Evolutionary conservation across 2,888 invertebrate genomes (phyloP).

Genomic region (Emmelina monodactyla): DNA sequence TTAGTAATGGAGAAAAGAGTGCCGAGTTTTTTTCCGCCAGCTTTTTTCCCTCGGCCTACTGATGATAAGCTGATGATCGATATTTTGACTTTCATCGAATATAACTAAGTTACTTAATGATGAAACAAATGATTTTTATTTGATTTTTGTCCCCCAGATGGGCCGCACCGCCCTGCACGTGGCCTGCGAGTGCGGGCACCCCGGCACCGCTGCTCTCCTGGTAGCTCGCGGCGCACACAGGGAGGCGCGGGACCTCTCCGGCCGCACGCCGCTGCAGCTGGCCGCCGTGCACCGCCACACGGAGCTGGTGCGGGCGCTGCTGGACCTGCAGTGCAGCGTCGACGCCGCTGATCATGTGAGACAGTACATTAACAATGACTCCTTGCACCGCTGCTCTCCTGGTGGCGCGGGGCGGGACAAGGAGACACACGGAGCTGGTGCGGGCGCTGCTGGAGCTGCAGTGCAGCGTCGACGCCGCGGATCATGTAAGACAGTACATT

Average conservation of each 20-base stretch:
- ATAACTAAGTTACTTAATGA: too few species aligned
- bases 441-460: constrained; percentile 72
- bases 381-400: not conserved
- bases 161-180: constrained; percentile 73
- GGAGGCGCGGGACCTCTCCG: constrained; percentile 74
- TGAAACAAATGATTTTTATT: too few species aligned
- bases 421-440: constrained; percentile 78
- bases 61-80: too few species aligned
- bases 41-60: too few species aligned
- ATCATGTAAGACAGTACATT: constrained; percentile 36
- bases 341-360: constrained; percentile 56
- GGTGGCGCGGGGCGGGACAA: too few species aligned
- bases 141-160: constrained; percentile 26
- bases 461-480: constrained; percentile 66
- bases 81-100: too few species aligned
- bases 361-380: constrained; percentile 21
- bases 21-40: too few species aligned
- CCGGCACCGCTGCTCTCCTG: constrained; percentile 65
- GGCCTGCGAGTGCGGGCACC: constrained; percentile 74
- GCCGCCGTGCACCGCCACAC: constrained; percentile 80
- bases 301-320: constrained; percentile 72
- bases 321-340: constrained; percentile 72
- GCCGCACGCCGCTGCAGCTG: constrained; percentile 77
- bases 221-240: constrained; percentile 69
- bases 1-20: too few species aligned